Percentiles rank a stretch among this genome's conserved stretches.
Conservation (phyloP, 2,888 invertebrate genomes). For the Orthosia gracilis region DNA sequence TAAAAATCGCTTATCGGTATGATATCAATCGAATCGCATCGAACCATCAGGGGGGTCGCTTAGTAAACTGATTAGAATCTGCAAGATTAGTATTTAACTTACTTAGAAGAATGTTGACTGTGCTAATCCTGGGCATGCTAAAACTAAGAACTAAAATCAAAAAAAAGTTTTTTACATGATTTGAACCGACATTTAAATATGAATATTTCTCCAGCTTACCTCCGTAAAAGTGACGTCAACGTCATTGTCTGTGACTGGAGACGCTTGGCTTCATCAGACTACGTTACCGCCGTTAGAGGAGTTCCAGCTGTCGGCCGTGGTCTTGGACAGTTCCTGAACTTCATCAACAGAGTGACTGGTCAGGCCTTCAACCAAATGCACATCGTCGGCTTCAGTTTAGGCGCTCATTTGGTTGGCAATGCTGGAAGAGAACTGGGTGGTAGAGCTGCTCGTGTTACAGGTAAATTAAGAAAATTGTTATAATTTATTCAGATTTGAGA, state of each 20-base stretch:
- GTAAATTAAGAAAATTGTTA: constrained; percentile 62
- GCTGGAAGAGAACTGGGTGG: constrained; percentile 82
- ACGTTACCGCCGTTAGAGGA: constrained; percentile 78
- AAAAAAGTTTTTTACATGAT: neutral
- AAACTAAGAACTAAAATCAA: no score
- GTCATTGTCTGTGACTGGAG: constrained; percentile 86
- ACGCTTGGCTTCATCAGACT: constrained; percentile 74
- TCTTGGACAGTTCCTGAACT: constrained; percentile 83
- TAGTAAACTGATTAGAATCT: no score
- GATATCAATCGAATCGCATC: no score
- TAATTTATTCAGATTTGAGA: no score
- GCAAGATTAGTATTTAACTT: no score
- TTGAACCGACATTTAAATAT: neutral
- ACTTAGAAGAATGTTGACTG: no score
- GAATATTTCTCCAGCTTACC: constrained; percentile 70
- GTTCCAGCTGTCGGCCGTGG: constrained; percentile 83
- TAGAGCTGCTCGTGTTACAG: constrained; percentile 82
- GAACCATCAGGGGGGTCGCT: no score
- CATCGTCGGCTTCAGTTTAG: constrained; percentile 87
- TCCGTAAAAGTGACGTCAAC: constrained; percentile 78
- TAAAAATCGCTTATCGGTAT: no score
- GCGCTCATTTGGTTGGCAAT: constrained; percentile 86
- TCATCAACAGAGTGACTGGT: constrained; percentile 76
- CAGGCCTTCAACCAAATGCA: constrained; percentile 78
- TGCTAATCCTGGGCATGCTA: no score